These are phyloP conservation scores for Cyphomyrus discorhynchus DNA, from an alignment of 2,113 vertebrate species.

Conservation along the genomic window DNA sequence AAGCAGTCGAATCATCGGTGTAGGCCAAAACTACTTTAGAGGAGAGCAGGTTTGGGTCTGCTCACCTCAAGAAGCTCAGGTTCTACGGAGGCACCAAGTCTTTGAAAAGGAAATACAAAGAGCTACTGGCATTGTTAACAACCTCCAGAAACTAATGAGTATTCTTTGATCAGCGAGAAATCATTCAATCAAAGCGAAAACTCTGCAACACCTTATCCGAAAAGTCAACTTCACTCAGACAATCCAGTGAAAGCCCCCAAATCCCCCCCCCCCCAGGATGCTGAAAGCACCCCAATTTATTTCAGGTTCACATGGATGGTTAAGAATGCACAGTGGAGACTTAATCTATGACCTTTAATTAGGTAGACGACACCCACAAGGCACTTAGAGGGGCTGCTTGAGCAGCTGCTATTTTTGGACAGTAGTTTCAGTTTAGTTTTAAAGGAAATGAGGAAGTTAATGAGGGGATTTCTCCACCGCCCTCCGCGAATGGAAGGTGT, in stretches of 20 bases:
- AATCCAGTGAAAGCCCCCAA: background rate
- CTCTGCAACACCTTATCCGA: background rate
- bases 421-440: background rate
- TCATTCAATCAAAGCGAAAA: background rate
- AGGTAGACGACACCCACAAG: background rate
- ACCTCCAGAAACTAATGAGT: background rate
- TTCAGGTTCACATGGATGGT: background rate
- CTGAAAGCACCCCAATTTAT: background rate
- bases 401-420: conserved; percentile 32
- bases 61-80: background rate
- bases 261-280: background rate
- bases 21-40: background rate
- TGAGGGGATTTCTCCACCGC: conserved; percentile 39
- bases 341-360: background rate
- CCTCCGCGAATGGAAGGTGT: conserved; percentile 29
- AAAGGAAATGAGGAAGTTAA: conserved; percentile 47
- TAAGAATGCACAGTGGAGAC: background rate
- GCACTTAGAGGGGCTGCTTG: conserved; percentile 20
- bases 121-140: background rate
- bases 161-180: background rate
- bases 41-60: background rate
- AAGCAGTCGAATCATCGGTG: background rate
- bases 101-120: background rate
- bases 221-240: background rate
- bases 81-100: background rate